Percentiles rank a stretch among this genome's conserved stretches.
phyloP scores from a whole-genome alignment of 2,797 vertebrate genomes.

The Danio tinwini region DNA sequence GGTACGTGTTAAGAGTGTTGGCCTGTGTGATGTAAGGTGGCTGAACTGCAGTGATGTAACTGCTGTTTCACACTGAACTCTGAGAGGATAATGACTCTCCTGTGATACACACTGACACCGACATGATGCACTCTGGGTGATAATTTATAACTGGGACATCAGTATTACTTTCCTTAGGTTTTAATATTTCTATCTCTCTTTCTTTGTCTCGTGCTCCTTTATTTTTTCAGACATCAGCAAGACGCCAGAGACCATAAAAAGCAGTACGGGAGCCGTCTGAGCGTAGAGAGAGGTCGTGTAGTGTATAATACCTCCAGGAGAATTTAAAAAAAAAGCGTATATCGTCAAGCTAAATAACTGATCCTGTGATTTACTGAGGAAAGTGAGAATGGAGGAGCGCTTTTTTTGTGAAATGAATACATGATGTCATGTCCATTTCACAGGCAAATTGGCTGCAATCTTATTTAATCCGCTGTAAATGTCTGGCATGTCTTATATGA shows the following conservation, averaged over 20 bases:
- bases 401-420: constrained; percentile 17
- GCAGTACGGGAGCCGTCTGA: constrained; percentile 66
- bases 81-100: constrained; percentile 64
- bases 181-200: constrained; percentile 45
- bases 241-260: constrained; percentile 79
- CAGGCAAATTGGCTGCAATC: constrained; percentile 14
- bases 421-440: constrained; percentile 27
- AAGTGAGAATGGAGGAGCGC: constrained; percentile 36
- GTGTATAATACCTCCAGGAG: constrained; percentile 45
- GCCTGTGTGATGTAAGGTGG: constrained; percentile 71
- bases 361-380: constrained; percentile 58
- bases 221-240: constrained; percentile 66
- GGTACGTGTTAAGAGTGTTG: constrained; percentile 63
- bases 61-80: constrained; percentile 78
- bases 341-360: constrained; percentile 52
- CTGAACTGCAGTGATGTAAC: constrained; percentile 73
- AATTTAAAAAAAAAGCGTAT: constrained; percentile 57
- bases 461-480: constrained; percentile 10
- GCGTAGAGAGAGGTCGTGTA: constrained; percentile 32
- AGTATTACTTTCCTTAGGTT: constrained; percentile 37
- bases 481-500: constrained; percentile 9
- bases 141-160: constrained; percentile 36
- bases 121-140: constrained; percentile 37
- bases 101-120: constrained; percentile 5
- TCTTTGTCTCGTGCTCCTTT: constrained; percentile 38